Conservation (phyloP, 1,140 invertebrate genomes). For the Drosophila asahinai region DNA sequence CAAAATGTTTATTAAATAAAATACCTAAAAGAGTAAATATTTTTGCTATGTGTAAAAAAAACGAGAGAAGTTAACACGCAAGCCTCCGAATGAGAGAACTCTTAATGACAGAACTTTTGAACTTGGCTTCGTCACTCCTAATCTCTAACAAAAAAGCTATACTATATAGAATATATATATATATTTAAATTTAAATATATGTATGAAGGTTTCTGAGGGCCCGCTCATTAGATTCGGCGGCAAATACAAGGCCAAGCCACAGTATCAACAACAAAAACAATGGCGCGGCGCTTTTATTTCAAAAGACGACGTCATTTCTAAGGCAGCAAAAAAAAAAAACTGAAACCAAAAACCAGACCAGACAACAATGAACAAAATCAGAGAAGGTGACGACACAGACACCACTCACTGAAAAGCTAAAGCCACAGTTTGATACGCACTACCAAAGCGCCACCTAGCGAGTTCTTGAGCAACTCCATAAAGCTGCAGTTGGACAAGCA, state of each 20-base stretch:
- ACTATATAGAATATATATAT: background rate
- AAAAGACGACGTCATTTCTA: conserved; percentile 29
- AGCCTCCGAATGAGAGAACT: conserved; percentile 1
- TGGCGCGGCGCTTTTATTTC: conserved; percentile 2
- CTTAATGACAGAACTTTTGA: conserved; percentile 60
- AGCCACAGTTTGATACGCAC: conserved; percentile 35
- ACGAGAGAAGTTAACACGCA: conserved; percentile 1
- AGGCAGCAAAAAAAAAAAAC: background rate
- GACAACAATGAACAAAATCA: conserved; percentile 19
- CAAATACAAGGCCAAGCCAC: conserved; percentile 52
- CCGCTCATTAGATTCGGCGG: conserved; percentile 53
- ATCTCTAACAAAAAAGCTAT: conserved; percentile 9
- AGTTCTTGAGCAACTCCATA: conserved; percentile 1
- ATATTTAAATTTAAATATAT: background rate
- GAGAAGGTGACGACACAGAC: conserved; percentile 31
- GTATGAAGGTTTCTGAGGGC: conserved; percentile 12
- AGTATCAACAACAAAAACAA: conserved; percentile 45
- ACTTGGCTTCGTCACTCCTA: conserved; percentile 69
- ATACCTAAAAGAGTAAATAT: background rate
- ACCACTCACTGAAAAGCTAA: conserved; percentile 6
- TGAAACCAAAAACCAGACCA: background rate
- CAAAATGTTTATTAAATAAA: background rate
- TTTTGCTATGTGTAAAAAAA: conserved; percentile 7
- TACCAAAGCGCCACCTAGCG: conserved; percentile 40
- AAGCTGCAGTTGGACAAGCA: conserved; percentile 13